Evolutionary conservation across 2,113 vertebrate genomes (phyloP), one percentile per base, ranked within the genome.

Genomic region (Hypanus sabinus): DNA sequence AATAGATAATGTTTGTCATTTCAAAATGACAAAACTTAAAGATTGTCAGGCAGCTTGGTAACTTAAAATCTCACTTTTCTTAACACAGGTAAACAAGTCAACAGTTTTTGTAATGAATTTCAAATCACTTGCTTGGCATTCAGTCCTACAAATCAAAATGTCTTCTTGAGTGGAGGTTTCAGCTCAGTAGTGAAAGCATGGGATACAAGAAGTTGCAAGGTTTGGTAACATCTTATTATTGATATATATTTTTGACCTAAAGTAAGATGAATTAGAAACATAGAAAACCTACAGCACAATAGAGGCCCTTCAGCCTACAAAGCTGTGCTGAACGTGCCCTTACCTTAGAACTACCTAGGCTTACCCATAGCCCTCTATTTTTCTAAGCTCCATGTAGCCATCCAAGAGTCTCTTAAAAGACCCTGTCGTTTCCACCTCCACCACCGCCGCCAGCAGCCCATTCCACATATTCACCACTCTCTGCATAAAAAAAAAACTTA

Each of bases 161-260:
- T 98, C 27, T 98, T 99, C 94, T 94, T 99, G 94, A 98, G 98
- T 94, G 99, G 98, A 76, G 99, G 99, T 14, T 98, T 99, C 97
- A 98, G 98, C 95, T 95, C 98, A 0, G 96, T 96, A 94, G 97
- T 99, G 95, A 98, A 98, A 95, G 98, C 99, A 9, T 99, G 98
- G 98, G 98, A 99, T 95, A 93, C 97, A 73, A 97, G 99, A 95
- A 96, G 95, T 85, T 95, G 96, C 95, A 98, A 99, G 98, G 99
- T 99, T 96, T 95, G n/a, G 3, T 14, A 33, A 24, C 22, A 68
- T 16, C 57, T 70, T 36, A 36, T 76, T 6, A 83, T 46, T 80
- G 22, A 62, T 10, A 38, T 27, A 68, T 24, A 68, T 62, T 90
- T 85, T 36, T 79, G 46, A 65, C 20, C 46, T 65, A 12, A 94